Evolutionary conservation across 2,888 invertebrate genomes (phyloP).

Genomic region (Euplagia quadripunctaria): DNA sequence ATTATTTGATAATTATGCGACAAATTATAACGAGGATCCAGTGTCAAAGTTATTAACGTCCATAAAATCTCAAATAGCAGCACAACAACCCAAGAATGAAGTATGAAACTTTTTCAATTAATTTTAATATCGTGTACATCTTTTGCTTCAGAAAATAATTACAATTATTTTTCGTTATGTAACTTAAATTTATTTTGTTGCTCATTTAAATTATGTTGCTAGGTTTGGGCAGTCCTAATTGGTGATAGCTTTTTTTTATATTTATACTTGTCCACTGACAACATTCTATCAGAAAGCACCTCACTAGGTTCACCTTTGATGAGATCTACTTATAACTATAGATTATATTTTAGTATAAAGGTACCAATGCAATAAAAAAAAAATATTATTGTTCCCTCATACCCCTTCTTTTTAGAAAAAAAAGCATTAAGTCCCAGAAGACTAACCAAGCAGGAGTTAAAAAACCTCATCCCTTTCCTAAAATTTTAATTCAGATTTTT

Average conservation of each 20-base stretch:
- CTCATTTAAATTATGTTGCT: background rate
- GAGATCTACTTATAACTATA: background rate
- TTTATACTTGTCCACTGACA: background rate
- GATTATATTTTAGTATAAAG: too few relatives aligned
- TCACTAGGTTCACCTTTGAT: too few relatives aligned
- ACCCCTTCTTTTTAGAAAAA: too few relatives aligned
- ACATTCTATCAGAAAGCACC: background rate
- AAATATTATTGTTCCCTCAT: too few relatives aligned
- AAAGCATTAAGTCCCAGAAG: too few relatives aligned
- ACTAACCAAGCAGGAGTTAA: too few relatives aligned
- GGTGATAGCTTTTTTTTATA: background rate
- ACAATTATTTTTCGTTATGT: background rate
- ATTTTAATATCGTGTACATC: background rate
- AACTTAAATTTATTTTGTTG: background rate
- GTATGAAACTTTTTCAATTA: constrained; percentile 6
- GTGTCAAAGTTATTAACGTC: background rate
- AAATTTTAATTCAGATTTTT: too few relatives aligned
- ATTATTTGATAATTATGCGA: background rate
- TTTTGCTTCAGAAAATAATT: background rate
- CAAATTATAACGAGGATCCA: background rate
- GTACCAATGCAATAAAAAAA: too few relatives aligned
- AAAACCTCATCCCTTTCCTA: too few relatives aligned
- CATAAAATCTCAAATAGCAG: background rate
- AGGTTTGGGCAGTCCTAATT: background rate
- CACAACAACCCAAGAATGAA: constrained; percentile 3